phyloP scores from a whole-genome alignment of 1,140 invertebrate genomes.

The Cotesia vestalis region DNA sequence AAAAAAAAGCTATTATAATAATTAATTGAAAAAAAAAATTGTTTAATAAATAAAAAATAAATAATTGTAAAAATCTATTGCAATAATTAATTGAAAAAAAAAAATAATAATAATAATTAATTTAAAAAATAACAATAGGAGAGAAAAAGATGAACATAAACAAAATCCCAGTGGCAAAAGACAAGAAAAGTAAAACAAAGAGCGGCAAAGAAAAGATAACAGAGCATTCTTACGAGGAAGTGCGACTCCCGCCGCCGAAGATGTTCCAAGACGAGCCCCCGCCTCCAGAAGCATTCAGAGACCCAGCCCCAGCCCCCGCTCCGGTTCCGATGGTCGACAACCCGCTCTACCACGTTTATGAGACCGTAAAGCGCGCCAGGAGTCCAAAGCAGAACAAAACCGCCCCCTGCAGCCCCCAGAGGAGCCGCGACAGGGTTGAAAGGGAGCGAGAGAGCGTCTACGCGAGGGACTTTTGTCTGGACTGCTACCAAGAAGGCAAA shows the following conservation, averaged over 20 bases:
- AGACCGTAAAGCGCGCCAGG: conserved; percentile 69
- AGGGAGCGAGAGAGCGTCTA: conserved; percentile 46
- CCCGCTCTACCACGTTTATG: conserved; percentile 82
- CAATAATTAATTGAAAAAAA: too few species aligned
- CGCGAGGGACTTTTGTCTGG: conserved; percentile 57
- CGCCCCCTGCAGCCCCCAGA: conserved; percentile 59
- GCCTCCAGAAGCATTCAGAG: conserved; percentile 76
- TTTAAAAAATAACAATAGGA: conserved; percentile 34
- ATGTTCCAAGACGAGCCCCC: conserved; percentile 84
- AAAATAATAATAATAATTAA: too few species aligned
- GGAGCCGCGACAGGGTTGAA: conserved; percentile 45
- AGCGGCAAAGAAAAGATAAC: conserved; percentile 39
- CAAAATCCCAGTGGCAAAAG: conserved; percentile 66
- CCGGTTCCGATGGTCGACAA: conserved; percentile 75
- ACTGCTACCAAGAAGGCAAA: conserved; percentile 64
- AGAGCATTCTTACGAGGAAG: conserved; percentile 77
- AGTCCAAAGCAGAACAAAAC: conserved; percentile 63
- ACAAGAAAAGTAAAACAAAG: conserved; percentile 62
- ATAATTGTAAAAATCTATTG: not conserved
- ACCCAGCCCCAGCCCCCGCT: conserved; percentile 68
- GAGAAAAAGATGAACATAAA: conserved; percentile 59
- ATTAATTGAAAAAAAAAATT: too few species aligned
- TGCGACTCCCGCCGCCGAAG: conserved; percentile 80
- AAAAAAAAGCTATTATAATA: too few species aligned
- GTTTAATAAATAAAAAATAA: too few species aligned